phyloP scores from a whole-genome alignment of 37 sponge, comb jelly and placozoan genomes.

The Mnemiopsis leidyi region DNA sequence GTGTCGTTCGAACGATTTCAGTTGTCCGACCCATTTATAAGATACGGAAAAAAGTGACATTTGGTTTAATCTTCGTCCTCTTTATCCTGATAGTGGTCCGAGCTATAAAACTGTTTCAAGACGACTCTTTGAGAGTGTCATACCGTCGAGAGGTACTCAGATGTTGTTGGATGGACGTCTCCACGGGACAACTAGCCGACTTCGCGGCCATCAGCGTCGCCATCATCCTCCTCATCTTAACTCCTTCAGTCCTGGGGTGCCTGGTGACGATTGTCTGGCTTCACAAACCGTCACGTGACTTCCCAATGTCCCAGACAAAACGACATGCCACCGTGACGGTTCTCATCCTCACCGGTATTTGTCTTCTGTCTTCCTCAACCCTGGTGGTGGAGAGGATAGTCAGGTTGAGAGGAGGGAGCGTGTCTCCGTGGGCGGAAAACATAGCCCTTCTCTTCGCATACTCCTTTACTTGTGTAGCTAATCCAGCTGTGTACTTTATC shows the following conservation, averaged over 20 bases:
- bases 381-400: background rate
- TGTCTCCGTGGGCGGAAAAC: background rate
- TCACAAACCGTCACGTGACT: background rate
- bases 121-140: background rate
- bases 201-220: background rate
- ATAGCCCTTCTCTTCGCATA: background rate
- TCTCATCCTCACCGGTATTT: background rate
- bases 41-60: background rate
- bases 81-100: background rate
- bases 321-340: background rate
- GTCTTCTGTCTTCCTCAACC: background rate
- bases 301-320: background rate
- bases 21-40: background rate
- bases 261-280: background rate
- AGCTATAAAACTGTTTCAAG: background rate
- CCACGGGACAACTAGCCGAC: background rate
- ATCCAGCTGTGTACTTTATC: background rate
- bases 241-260: background rate
- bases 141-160: background rate
- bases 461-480: background rate
- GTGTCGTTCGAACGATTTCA: background rate
- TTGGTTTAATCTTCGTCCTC: background rate
- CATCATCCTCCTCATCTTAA: background rate
- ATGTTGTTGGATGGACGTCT: background rate
- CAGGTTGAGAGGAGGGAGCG: background rate